These are phyloP conservation scores for Xestia sexstrigata DNA, from an alignment of 2,888 invertebrate species.

Conservation along the genomic window DNA sequence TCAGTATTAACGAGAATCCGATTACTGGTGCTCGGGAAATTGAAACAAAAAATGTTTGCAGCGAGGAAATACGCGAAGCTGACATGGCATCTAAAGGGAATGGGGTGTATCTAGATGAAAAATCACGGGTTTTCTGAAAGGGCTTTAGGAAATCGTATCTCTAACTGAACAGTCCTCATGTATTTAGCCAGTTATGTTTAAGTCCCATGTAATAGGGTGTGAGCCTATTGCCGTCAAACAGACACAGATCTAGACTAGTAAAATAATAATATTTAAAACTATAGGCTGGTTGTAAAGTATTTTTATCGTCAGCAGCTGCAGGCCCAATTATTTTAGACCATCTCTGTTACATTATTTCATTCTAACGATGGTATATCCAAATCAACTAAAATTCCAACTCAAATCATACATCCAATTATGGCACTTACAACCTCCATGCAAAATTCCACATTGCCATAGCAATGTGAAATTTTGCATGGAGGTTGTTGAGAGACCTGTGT, in stretches of 20 bases:
- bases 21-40: conserved; percentile 44
- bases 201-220: too few species aligned
- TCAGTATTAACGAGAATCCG: conserved; percentile 51
- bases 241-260: not conserved
- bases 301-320: not conserved
- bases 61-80: conserved; percentile 6
- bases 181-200: too few species aligned
- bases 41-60: conserved; percentile 18
- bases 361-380: not conserved
- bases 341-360: too few species aligned
- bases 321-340: too few species aligned
- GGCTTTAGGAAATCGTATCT: not conserved
- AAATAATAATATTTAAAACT: not conserved
- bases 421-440: not conserved
- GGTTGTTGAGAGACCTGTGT: too few species aligned
- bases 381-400: not conserved
- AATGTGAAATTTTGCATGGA: too few species aligned
- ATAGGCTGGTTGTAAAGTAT: not conserved
- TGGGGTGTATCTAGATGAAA: not conserved
- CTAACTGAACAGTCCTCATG: too few species aligned
- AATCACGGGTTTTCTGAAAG: not conserved
- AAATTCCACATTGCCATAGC: not conserved
- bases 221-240: too few species aligned
- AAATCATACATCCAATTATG: not conserved
- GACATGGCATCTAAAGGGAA: not conserved